phyloP scores from a whole-genome alignment of 2,797 vertebrate species.

The Poeciliopsis paucimaculata region DNA sequence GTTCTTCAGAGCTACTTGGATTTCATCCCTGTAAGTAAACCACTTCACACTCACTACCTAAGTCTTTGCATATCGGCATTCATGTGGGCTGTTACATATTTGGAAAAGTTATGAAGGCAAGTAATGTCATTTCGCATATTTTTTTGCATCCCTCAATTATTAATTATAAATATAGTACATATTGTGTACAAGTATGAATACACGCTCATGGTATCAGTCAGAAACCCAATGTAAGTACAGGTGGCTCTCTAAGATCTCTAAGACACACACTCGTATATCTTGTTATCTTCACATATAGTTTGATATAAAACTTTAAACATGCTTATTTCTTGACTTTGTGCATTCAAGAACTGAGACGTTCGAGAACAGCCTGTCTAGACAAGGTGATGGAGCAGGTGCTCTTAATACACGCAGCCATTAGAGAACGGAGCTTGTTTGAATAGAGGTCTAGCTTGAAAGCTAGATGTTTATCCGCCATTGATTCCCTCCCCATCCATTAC shows the following conservation, averaged over 20 bases:
- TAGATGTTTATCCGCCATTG: slow-evolving; percentile 73
- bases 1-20: neutral
- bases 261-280: neutral
- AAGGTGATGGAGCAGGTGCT: slow-evolving; percentile 48
- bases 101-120: neutral
- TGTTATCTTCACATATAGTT: neutral
- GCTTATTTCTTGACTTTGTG: neutral
- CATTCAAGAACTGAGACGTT: neutral
- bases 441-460: slow-evolving; percentile 62
- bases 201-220: neutral
- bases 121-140: neutral
- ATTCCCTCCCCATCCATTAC: slow-evolving; percentile 64
- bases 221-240: neutral
- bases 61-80: neutral
- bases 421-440: slow-evolving; percentile 69
- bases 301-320: neutral
- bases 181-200: neutral
- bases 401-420: slow-evolving; percentile 62
- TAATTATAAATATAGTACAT: no score
- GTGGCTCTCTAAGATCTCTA: neutral
- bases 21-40: neutral
- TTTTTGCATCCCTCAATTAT: neutral
- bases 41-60: neutral
- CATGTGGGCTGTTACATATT: neutral
- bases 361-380: slow-evolving; percentile 40